Base-by-base conservation (phyloP, 2,888 invertebrate genomes). In the Creontiades dilutus region DNA sequence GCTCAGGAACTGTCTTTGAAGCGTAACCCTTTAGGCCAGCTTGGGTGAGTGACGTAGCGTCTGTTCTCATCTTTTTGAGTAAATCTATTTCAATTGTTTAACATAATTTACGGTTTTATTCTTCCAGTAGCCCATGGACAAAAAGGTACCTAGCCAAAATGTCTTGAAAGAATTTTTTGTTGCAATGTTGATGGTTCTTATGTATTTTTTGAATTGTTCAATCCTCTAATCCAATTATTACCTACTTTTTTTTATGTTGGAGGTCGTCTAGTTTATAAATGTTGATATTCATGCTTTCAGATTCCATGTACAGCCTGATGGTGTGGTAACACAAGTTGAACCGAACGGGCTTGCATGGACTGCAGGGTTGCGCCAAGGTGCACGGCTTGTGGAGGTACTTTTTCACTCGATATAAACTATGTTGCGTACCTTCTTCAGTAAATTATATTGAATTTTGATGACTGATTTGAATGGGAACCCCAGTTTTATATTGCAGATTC, bases 311-410 rank as follows among this genome's bases (percentile, higher is more conserved):
- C 98, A 98, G 93, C 97, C 97, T 19, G 98, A 98, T 93, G 99
- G 99, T 3, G 96, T 99, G 37, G 98, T 99, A 48, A 98, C 98
- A 3, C 97, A 98, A 92, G 98, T 98, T n/a, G 98, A 98, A 93
- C 95, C 94, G 92, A 94, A 95, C 93, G 96, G 95, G 46, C 94
- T 94, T 55, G 96, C 97, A 48, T 96, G 96, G 94, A 95, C 96
- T 90, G 97, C 97, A 0, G 99, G 98, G n/a, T 94, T 99, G 81
- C 94, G 97, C 81, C 97, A 97, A 93, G 98, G 98, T 90, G 97
- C 97, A 86, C 95, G 98, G 19, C 95, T 99, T 91, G 97, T 99
- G 1, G 98, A 99, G 93, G 94, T 94, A 91, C 84, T 16, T 37
- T 37, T 37, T 37, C 2, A 7, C 37, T 37, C n/a, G 7, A 2